Conservation (phyloP, 2,888 invertebrate species). For the Drosophila phalerata region DNA sequence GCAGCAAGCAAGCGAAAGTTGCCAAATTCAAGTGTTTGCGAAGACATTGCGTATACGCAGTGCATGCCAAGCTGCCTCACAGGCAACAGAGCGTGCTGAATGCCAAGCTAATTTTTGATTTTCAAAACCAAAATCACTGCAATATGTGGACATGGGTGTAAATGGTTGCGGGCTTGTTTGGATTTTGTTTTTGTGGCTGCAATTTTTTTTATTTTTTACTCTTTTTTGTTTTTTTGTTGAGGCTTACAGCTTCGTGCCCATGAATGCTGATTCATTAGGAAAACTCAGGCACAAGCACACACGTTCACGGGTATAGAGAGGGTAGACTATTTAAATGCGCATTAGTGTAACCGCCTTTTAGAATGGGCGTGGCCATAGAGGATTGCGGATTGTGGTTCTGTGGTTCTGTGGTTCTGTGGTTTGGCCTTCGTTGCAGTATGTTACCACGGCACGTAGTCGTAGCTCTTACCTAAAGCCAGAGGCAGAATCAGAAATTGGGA, state of each 20-base stretch:
- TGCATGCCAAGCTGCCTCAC: conserved; percentile 4
- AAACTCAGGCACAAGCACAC: conserved; percentile 32
- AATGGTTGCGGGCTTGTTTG: conserved; percentile 49
- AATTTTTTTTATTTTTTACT: neutral
- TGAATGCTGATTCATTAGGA: conserved; percentile 76
- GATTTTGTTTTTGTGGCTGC: conserved; percentile 34
- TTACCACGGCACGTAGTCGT: conserved; percentile 34
- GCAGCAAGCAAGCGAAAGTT: conserved; percentile 46
- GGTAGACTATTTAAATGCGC: conserved; percentile 63
- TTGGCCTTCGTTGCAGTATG: conserved; percentile 26
- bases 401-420: conserved; percentile 33
- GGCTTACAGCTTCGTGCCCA: conserved; percentile 35
- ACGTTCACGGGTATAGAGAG: conserved; percentile 1
- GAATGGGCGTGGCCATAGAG: conserved; percentile 16
- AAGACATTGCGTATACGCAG: conserved; percentile 61
- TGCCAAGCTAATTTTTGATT: conserved; percentile 16
- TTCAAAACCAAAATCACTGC: conserved; percentile 48
- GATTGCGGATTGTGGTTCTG: conserved; percentile 19
- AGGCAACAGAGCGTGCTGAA: conserved; percentile 7
- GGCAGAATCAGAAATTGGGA: conserved; percentile 6
- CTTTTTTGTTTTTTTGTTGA: conserved; percentile 17
- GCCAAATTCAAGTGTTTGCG: conserved; percentile 18
- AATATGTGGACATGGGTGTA: conserved; percentile 39
- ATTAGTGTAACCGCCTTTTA: conserved; percentile 60
- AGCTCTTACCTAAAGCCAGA: conserved; percentile 1